phyloP scores from a whole-genome alignment of 1,140 invertebrate genomes.

The Chrysomallon squamiferum region DNA sequence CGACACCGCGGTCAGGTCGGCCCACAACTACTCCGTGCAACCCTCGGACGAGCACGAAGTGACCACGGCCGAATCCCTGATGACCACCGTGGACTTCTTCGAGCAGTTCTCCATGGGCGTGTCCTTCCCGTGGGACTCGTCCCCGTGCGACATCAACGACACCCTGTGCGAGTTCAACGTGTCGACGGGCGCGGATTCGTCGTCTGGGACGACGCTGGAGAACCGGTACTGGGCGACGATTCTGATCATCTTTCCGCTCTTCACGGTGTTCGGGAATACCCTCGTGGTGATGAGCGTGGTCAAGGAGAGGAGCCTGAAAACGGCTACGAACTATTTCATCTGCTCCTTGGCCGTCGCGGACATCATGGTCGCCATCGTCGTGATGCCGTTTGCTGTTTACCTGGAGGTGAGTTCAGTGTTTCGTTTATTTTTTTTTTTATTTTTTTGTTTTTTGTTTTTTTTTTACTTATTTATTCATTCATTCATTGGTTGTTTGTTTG shows the following conservation, averaged over 20 bases:
- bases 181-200: neutral
- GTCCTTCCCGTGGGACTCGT: neutral
- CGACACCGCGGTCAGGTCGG: neutral
- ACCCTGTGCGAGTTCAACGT: neutral
- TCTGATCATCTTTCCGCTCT: constrained; percentile 86
- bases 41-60: neutral
- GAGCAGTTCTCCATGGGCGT: neutral
- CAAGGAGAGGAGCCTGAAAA: constrained; percentile 81
- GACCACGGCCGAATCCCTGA: neutral
- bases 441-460: neutral
- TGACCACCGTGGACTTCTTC: constrained; percentile 3
- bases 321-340: constrained; percentile 98
- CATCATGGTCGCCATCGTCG: constrained; percentile 91
- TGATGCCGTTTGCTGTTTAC: constrained; percentile 99
- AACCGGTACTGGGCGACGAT: constrained; percentile 80
- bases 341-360: constrained; percentile 97
- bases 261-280: constrained; percentile 95
- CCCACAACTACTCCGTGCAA: neutral
- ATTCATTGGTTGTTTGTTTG: no score
- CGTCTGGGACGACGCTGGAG: constrained; percentile 47
- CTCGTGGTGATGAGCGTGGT: constrained; percentile 94
- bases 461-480: no score
- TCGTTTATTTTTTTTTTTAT: neutral
- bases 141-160: neutral
- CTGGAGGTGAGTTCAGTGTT: constrained; percentile 89